Base-by-base conservation (phyloP, 2,888 invertebrate species). In the Litoditis marina region DNA sequence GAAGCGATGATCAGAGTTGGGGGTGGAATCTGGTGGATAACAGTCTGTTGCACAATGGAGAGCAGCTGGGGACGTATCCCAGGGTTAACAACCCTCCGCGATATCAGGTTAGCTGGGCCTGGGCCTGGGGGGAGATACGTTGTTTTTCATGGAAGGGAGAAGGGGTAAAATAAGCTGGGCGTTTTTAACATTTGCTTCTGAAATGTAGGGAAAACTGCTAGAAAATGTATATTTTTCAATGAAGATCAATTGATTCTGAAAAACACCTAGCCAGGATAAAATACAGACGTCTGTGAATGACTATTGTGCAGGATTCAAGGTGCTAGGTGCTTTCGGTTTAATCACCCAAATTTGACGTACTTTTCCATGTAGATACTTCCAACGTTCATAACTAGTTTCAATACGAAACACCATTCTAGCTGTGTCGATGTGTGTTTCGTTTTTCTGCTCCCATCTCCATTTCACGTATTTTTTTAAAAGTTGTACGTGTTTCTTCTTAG, bases 21-120 rank as follows among this genome's bases (percentile, higher is more conserved):
- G 96, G 96, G 16, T 98, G 96, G 96, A 96, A 96, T 88, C 88
- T 98, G 78, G 95, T 96, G 55, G 95, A 96, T 86, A 96, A 95
- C 87, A 90, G 92, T 86, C 88, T 96, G 76, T 86, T 95, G 78
- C 95, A 98, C 84, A 94, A 94, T 87, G 95, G 95, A 59, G 91
- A 93, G 34, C 65, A 60, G 16, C 50, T 72, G 16, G 76, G 74
- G 8, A 60, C 69, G 31, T 81, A 81, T 65, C 81, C 95, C 92
- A 85, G 73, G 25, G 63, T 76, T 39, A 79, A 79, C 63, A 96
- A 96, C 87, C 77, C 82, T 6, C 82, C 82, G 6, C 94, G 93
- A 86, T 96, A 96, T 87, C 93, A 94, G 88, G 93, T 92, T 30
- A 30, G 55, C n/a, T n/a, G n/a, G n/a, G n/a, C n/a, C n/a, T 44